Base-by-base conservation (phyloP, 2,113 vertebrate genomes). In the Chamaea fasciata region DNA sequence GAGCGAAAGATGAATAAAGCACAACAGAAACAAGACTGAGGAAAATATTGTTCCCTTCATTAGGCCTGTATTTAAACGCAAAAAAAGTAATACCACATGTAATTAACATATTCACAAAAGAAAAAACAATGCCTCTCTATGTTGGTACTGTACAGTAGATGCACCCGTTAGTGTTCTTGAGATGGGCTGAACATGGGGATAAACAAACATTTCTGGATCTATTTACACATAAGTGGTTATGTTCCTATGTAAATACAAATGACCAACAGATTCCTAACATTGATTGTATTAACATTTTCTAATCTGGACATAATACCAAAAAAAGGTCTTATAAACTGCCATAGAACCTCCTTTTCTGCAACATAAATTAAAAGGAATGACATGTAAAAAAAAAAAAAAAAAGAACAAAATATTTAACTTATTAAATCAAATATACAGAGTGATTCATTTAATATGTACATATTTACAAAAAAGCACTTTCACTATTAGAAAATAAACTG, bases 361-460 rank as follows among this genome's bases (percentile, higher is more conserved):
- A 98, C 98, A 98, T 98, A 98, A 95, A 97, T 95, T 97, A 98
- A 98, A 98, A 98, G 98, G 98, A 99, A 98, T 98, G 98, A 98
- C 98, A 97, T 98, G 90, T 91, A 90, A 94, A 97, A 98, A 97
- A 41, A 94, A 97, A 98, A 97, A 98, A 97, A 97, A 97, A 98
- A 97, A 98, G 97, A 98, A 98, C 97, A 95, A 98, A 98, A 98
- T 97, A 96, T 98, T 98, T 99, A 99, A 98, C 98, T 99, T 99
- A 99, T 98, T 99, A 98, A 99, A 98, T 99, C 98, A 99, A 99
- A 99, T 99, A 99, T 99, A 99, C 99, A 99, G 98, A 99, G 98
- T 95, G 98, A 98, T 98, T 99, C 98, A 98, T 98, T 98, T 98
- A 98, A 98, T 99, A 99, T 99, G 97, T 99, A 99, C 99, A 99